Base-by-base conservation (phyloP, 2,797 vertebrate genomes). In the Austrolebias charrua region DNA sequence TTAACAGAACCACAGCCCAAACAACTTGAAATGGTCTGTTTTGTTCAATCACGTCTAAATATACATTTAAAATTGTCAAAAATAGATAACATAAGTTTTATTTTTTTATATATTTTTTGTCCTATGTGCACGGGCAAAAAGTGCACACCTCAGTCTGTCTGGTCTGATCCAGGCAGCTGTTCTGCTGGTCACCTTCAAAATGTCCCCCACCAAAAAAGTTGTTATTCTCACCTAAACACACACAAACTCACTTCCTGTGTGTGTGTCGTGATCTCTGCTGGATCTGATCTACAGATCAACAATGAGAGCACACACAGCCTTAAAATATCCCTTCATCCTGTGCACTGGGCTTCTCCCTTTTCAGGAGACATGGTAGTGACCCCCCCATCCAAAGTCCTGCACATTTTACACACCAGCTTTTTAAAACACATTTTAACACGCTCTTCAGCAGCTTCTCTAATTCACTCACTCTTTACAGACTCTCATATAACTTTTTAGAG, bases 131-230 rank as follows among this genome's bases (percentile, higher is more conserved):
- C 40, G 60, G 33, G 48, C 33, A 35, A 35, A 35, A 35, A 35
- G 7, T 35, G 5, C 2, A 46, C 18, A 6, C n/a, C 7, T 46
- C 44, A 29, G 19, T 53, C 49, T 31, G 55, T 35, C 65, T 46
- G 9, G 16, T 45, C 44, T 18, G 44, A 45, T 45, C 44, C 44
- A 45, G 44, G 11, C 56, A 43, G 47, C 33, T 75, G 63, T 65
- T 60, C 69, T 46, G 15, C 45, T 20, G 68, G 43, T 84, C 82
- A 62, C 75, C 73, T 79, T 87, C 73, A 86, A 81, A 73, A 76
- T 59, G 76, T 78, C 82, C 1, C 50, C 4, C 24, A 1, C 24
- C 24, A 44, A 44, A 18, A 48, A 20, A 24, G 35, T 16, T 29
- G 28, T 16, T 31, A 20, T 16, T 29, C 0, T 18, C 47, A 43